Evolutionary conservation across 2,113 vertebrate genomes (phyloP).

Genomic region (Apteryx mantelli): DNA sequence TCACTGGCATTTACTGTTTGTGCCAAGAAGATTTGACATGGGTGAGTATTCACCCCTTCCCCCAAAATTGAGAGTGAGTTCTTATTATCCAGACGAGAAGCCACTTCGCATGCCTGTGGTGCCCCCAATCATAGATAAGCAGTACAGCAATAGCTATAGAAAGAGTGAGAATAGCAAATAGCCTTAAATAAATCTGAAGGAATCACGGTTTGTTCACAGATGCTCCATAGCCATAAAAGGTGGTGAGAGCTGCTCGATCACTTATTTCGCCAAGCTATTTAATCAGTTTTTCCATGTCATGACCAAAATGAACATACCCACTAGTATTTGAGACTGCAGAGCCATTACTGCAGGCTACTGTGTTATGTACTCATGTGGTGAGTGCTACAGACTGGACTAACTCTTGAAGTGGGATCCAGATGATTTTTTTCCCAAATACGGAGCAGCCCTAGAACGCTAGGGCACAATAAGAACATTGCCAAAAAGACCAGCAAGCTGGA

Average conservation of each 20-base stretch:
- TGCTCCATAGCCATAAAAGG: neutral
- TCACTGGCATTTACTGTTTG: neutral
- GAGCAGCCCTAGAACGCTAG: neutral
- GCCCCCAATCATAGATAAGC: neutral
- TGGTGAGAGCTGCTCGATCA: neutral
- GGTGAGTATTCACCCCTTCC: neutral
- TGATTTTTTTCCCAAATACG: neutral
- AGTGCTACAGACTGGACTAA: neutral
- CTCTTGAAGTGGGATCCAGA: neutral
- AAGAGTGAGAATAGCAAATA: neutral
- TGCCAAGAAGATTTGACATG: neutral
- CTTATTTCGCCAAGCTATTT: fast-evolving
- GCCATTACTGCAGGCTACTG: neutral
- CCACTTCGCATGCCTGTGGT: fast-evolving
- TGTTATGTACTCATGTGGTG: fast-evolving
- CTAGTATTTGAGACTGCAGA: neutral
- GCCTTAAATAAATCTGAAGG: neutral
- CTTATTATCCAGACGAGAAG: neutral
- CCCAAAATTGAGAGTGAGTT: neutral
- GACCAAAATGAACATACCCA: neutral
- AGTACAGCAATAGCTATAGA: neutral
- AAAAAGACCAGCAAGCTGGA: neutral
- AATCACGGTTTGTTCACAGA: neutral
- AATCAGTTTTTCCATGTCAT: neutral
- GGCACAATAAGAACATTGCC: neutral